Percentiles rank a stretch among this genome's conserved stretches.
These are phyloP conservation scores for Drosophila bunnanda DNA, from an alignment of 2,888 invertebrate species.

Conservation along the genomic window DNA sequence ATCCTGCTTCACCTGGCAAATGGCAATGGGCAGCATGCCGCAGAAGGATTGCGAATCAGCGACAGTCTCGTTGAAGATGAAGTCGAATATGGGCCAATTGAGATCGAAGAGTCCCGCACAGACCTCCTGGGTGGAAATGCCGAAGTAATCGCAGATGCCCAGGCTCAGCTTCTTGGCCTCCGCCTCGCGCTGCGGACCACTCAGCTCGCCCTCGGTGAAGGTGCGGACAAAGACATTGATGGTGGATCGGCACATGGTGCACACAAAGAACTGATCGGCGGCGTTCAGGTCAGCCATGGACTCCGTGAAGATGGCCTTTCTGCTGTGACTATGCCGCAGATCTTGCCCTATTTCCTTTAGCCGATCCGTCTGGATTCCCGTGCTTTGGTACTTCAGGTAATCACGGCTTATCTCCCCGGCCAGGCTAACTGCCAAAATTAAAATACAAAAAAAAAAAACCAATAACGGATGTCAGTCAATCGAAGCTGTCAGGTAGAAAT, in stretches of 20 bases:
- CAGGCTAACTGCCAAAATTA: slow-evolving; percentile 63
- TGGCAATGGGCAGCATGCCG: slow-evolving; percentile 77
- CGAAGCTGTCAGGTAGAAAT: slow-evolving; percentile 33
- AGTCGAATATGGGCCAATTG: slow-evolving; percentile 88
- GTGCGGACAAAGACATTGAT: slow-evolving; percentile 76
- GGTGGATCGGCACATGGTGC: slow-evolving; percentile 79
- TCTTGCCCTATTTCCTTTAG: slow-evolving; percentile 66
- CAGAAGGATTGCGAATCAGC: slow-evolving; percentile 85
- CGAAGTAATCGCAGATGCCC: slow-evolving; percentile 86
- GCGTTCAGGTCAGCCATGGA: slow-evolving; percentile 66
- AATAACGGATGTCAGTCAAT: slow-evolving; percentile 29
- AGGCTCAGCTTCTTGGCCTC: slow-evolving; percentile 83
- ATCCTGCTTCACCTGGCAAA: slow-evolving; percentile 73
- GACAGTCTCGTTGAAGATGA: slow-evolving; percentile 85
- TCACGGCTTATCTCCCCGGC: slow-evolving; percentile 77
- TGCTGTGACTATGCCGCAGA: slow-evolving; percentile 65
- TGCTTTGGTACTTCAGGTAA: slow-evolving; percentile 70
- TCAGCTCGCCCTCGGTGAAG: slow-evolving; percentile 85
- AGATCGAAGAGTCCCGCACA: slow-evolving; percentile 88
- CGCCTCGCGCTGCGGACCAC: slow-evolving; percentile 67
- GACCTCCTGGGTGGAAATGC: slow-evolving; percentile 87
- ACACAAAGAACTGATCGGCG: slow-evolving; percentile 75
- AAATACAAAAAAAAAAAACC: not conserved
- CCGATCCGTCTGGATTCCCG: slow-evolving; percentile 69
- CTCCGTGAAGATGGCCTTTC: slow-evolving; percentile 67